Conservation (phyloP, 2,888 invertebrate species). For the Poecilus cupreus region DNA sequence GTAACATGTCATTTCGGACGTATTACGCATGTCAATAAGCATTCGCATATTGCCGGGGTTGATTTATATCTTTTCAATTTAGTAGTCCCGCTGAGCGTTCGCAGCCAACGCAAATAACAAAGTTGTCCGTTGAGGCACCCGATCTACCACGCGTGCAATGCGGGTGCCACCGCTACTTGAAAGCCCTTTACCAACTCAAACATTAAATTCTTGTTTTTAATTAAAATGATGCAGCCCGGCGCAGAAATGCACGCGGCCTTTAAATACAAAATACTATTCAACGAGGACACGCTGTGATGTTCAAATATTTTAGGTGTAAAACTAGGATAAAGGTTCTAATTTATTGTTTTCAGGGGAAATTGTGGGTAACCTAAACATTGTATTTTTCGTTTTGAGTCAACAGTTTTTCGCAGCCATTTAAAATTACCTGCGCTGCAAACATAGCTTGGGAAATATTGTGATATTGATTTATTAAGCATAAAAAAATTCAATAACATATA, state of each 20-base stretch:
- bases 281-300: not conserved
- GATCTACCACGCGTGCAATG: not conserved
- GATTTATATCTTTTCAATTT: conserved; percentile 31
- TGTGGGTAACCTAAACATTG: not conserved
- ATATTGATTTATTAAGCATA: not conserved
- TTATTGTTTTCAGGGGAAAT: not conserved
- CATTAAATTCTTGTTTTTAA: conserved; percentile 29
- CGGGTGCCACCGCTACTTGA: conserved; percentile 6
- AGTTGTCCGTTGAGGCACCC: not conserved
- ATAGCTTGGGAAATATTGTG: not conserved
- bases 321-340: not conserved
- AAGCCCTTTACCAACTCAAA: conserved; percentile 23
- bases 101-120: not conserved
- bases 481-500: too few species aligned
- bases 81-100: not conserved
- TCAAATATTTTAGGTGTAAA: conserved; percentile 3
- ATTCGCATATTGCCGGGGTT: not conserved
- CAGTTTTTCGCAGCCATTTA: too few species aligned
- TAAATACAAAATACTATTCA: not conserved
- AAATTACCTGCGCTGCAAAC: not conserved
- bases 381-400: not conserved
- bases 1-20: conserved; percentile 59
- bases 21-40: conserved; percentile 24
- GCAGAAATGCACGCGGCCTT: not conserved
- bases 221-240: conserved; percentile 14